A percentile compares a stretch with the other conserved stretches of the same genome.
These are phyloP conservation scores for Microcebus murinus DNA, from an alignment of 2,113 vertebrate species.

Conservation along the genomic window DNA sequence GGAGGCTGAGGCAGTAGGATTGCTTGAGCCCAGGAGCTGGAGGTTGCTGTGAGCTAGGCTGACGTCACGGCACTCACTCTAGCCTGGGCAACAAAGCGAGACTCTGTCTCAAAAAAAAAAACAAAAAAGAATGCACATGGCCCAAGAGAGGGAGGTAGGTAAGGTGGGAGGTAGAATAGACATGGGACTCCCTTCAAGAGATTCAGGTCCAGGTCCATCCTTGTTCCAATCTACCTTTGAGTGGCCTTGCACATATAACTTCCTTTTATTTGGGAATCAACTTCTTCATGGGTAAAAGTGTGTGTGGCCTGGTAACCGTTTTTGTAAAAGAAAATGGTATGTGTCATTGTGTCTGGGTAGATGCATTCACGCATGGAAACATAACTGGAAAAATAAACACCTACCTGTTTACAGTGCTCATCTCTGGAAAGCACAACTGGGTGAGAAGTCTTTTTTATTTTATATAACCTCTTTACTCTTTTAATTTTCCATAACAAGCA, in stretches of 20 bases:
- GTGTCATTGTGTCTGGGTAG: background rate
- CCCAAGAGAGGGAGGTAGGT: rapidly evolving
- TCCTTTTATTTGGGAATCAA: background rate
- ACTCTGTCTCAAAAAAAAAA: no score
- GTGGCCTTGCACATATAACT: background rate
- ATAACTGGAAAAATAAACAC: background rate
- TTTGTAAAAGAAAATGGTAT: background rate
- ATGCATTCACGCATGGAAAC: background rate
- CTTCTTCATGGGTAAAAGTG: background rate
- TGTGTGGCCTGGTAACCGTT: background rate
- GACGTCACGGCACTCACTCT: no score
- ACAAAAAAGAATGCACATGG: background rate
- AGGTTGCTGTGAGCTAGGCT: no score
- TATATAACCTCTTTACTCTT: background rate
- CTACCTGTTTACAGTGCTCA: background rate
- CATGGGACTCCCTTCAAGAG: background rate
- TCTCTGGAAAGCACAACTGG: background rate
- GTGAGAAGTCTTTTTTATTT: background rate
- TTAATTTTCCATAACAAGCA: background rate
- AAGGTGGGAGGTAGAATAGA: background rate
- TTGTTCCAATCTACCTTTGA: background rate
- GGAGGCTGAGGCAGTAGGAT: no score
- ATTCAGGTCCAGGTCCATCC: background rate
- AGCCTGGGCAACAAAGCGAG: no score
- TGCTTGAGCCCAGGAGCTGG: no score